These are phyloP conservation scores for Acanthococcus lagerstroemiae DNA, from an alignment of 2,888 invertebrate genomes.

Conservation along the genomic window DNA sequence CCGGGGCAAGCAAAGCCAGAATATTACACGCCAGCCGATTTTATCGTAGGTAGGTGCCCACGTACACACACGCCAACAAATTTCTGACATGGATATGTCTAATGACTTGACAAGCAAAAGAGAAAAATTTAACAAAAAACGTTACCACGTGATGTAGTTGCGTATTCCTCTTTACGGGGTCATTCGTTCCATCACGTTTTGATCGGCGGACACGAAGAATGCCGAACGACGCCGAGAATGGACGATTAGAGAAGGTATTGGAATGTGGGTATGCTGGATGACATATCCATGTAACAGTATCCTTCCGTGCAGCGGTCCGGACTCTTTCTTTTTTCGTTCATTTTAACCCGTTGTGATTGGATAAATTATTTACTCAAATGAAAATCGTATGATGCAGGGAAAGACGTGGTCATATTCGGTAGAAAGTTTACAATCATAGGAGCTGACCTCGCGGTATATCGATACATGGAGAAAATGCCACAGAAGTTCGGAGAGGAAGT, in stretches of 20 bases:
- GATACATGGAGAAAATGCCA: slow-evolving; percentile 63
- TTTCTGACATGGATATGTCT: neutral
- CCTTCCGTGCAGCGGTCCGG: no score
- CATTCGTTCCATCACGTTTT: no score
- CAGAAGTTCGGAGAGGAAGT: slow-evolving; percentile 60
- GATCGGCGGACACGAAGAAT: no score
- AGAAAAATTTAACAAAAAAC: neutral
- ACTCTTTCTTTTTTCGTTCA: no score
- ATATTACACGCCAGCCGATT: slow-evolving; percentile 67
- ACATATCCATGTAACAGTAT: no score
- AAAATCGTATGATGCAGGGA: slow-evolving; percentile 43
- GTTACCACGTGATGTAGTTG: neutral
- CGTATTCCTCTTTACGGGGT: no score
- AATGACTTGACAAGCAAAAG: neutral
- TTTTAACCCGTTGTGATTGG: no score
- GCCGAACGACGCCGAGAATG: no score
- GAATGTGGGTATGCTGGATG: no score
- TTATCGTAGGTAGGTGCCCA: slow-evolving; percentile 62
- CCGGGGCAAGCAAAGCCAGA: slow-evolving; percentile 56
- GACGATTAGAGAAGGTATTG: no score
- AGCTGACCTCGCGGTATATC: slow-evolving; percentile 53
- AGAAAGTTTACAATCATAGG: slow-evolving; percentile 67
- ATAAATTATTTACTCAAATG: no score
- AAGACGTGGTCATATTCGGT: slow-evolving; percentile 58
- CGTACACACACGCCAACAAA: neutral